phyloP scores from a whole-genome alignment of 1,140 invertebrate genomes.

The Neoseiulus cucumeris region DNA sequence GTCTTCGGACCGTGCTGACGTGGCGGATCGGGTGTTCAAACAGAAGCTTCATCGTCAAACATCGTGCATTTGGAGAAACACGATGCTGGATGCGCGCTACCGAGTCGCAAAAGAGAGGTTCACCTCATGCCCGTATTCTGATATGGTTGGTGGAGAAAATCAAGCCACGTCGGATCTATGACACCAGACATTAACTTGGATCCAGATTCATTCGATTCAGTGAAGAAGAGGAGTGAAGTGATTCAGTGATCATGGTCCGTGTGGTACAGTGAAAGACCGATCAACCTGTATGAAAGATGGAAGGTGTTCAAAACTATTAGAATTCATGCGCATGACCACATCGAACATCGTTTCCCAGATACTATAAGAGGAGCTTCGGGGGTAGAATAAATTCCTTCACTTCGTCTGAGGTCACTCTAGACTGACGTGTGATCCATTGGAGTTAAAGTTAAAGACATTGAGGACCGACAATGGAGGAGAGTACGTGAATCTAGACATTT shows the following conservation, averaged over 20 bases:
- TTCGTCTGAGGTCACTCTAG: too few species aligned
- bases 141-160: conserved; percentile 19
- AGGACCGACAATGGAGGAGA: too few species aligned
- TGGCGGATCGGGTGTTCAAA: not conserved
- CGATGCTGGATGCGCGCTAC: conserved; percentile 11
- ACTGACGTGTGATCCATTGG: too few species aligned
- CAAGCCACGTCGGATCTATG: conserved; percentile 16
- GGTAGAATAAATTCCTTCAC: too few species aligned
- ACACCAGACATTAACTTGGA: not conserved
- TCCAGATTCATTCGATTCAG: too few species aligned
- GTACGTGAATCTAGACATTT: too few species aligned
- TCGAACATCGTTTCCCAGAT: too few species aligned
- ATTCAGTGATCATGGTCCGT: conserved; percentile 39
- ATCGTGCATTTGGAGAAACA: conserved; percentile 3
- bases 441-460: too few species aligned
- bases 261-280: conserved; percentile 28
- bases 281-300: conserved; percentile 31
- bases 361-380: too few species aligned
- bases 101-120: conserved; percentile 28
- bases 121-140: conserved; percentile 28
- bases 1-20: conserved; percentile 11
- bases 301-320: conserved; percentile 29
- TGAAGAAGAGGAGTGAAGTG: conserved; percentile 23
- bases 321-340: conserved; percentile 23
- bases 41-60: not conserved